phyloP scores from a whole-genome alignment of 2,888 invertebrate species.

The Diabrotica balteata region DNA sequence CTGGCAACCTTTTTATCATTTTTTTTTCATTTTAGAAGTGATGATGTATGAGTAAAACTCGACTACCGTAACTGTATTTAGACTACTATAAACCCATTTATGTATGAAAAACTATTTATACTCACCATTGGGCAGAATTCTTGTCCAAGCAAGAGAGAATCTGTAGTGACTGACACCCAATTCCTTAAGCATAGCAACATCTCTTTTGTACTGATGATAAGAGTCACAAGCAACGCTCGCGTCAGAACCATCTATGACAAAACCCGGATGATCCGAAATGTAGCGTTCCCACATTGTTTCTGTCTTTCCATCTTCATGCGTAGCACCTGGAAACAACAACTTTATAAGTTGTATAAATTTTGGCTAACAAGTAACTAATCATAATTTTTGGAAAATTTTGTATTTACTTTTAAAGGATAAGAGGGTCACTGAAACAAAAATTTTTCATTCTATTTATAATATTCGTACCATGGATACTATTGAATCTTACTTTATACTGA shows the following conservation, averaged over 20 bases:
- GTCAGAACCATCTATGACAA: conserved; percentile 64
- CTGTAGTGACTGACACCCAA: conserved; percentile 67
- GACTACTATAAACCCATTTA: neutral
- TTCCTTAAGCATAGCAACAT: conserved; percentile 65
- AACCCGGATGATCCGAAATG: conserved; percentile 58
- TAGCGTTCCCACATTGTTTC: conserved; percentile 64
- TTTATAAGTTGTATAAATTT: neutral
- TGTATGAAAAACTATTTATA: conserved; percentile 16
- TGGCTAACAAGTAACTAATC: too few relatives aligned
- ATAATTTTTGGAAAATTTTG: neutral
- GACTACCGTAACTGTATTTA: too few relatives aligned
- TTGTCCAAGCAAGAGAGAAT: conserved; percentile 46
- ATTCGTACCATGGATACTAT: too few relatives aligned
- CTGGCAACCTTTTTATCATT: too few relatives aligned
- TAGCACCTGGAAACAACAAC: conserved; percentile 42
- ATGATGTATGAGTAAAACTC: too few relatives aligned
- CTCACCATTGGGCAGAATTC: conserved; percentile 66
- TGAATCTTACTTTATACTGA: too few relatives aligned
- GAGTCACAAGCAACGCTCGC: conserved; percentile 73
- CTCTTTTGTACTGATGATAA: conserved; percentile 69
- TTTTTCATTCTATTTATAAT: too few relatives aligned
- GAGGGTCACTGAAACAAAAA: too few relatives aligned
- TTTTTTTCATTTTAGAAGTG: too few relatives aligned
- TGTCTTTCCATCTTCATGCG: conserved; percentile 53
- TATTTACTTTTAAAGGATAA: neutral